Conservation (phyloP, 2,797 vertebrate genomes). For the Urocyon cinereoargenteus region DNA sequence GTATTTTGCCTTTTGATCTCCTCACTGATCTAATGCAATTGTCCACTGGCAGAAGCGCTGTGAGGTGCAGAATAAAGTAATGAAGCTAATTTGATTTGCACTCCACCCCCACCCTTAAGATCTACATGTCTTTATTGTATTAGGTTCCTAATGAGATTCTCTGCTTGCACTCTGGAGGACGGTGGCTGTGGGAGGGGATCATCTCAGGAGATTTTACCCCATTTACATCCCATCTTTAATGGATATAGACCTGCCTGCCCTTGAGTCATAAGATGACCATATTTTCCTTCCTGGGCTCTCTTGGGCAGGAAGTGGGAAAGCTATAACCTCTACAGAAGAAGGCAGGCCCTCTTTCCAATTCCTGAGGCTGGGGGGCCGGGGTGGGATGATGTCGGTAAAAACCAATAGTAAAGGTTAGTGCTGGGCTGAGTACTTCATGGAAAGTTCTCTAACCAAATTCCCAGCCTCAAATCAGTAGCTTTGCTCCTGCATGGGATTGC, state of each 20-base stretch:
- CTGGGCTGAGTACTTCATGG: not conserved
- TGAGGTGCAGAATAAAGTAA: slow-evolving; percentile 98
- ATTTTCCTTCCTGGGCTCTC: slow-evolving; percentile 86
- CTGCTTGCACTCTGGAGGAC: slow-evolving; percentile 89
- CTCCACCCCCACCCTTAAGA: slow-evolving; percentile 93
- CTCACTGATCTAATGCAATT: slow-evolving; percentile 98
- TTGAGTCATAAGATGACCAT: slow-evolving; percentile 90
- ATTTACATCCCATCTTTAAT: slow-evolving; percentile 99
- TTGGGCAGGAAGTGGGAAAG: not conserved
- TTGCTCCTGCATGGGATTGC: not conserved
- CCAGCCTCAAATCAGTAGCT: not conserved
- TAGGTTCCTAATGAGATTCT: slow-evolving; percentile 99
- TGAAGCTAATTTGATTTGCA: slow-evolving; percentile 97
- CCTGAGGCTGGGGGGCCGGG: not conserved
- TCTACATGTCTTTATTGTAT: slow-evolving; percentile 98
- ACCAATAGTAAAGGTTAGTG: not conserved
- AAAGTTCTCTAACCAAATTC: not conserved
- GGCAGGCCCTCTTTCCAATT: not conserved
- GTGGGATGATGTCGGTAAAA: too few species aligned
- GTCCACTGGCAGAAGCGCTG: slow-evolving; percentile 96
- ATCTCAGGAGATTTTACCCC: slow-evolving; percentile 92
- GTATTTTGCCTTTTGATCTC: slow-evolving; percentile 95
- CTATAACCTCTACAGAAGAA: not conserved
- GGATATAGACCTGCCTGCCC: slow-evolving; percentile 95
- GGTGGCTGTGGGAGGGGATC: slow-evolving; percentile 77